Evolutionary conservation across 2,888 invertebrate genomes (phyloP), one percentile per base, ranked within the genome.

Genomic region (Pecten maximus): DNA sequence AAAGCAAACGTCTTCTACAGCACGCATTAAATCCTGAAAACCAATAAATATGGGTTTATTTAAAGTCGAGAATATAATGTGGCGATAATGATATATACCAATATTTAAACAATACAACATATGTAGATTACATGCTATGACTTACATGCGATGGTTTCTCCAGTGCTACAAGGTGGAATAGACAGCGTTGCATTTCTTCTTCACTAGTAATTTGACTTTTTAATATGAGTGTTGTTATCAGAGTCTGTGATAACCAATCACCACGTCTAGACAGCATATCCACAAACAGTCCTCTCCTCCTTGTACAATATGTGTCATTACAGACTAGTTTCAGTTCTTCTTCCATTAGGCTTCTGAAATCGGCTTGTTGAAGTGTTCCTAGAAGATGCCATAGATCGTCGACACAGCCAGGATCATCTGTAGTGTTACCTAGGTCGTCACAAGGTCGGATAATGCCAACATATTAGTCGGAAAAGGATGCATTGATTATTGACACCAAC

Each of bases 221-320:
- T 2, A 90, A 60, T 28, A 90, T 40, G 6, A 60, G 40, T 40
- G 54, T 39, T 12, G 28, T 40, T 8, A 88, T 86, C 1, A 88
- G 87, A 15, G 40, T 19, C 87, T 90, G 88, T 40, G 90, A 87
- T 16, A 60, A 23, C n/a, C 54, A 54, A 40, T 88, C 48, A n/a
- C 88, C 90, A 2, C 87, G 40, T 48, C 54, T 88, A 23, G 54
- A 40, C 23, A 90, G 16, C n/a, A 90, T 87, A 54, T 90, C 90
- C 40, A 90, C 50, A 88, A 90, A 90, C 40, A 90, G n/a, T n/a
- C 54, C 50, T 48, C 54, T 48, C 19, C 88, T n/a, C 19, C n/a
- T 54, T 4, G 40, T 28, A 60, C 90, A 90, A n/a, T 15, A 12
- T 28, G 54, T 88, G 40, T 87, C 88, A 23, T 50, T 54, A 40